Evolutionary conservation across 1,140 invertebrate species (phyloP).

Genomic region (Drosophila tropicalis): DNA sequence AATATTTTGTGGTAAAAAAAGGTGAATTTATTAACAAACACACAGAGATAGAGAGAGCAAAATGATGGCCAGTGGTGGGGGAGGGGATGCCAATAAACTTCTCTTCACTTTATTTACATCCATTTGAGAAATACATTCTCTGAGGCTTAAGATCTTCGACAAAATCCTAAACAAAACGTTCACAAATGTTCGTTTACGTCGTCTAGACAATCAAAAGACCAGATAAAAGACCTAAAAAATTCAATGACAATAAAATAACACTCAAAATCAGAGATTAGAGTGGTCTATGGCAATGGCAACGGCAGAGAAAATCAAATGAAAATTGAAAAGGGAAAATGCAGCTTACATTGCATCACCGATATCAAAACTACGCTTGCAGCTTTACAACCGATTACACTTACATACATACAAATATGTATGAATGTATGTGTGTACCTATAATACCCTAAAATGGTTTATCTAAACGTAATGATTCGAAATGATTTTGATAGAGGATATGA

Average conservation of each 20-base stretch:
- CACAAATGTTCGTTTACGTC: conserved; percentile 12
- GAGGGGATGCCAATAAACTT: neutral
- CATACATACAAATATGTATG: no score
- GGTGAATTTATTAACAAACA: conserved; percentile 68
- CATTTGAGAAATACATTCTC: conserved; percentile 69
- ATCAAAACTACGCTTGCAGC: neutral
- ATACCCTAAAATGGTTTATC: no score
- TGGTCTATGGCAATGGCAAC: neutral
- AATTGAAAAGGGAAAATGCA: neutral
- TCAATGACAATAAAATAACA: conserved; percentile 65
- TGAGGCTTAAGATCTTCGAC: conserved; percentile 56
- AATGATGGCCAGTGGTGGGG: neutral
- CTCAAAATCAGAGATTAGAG: conserved; percentile 28
- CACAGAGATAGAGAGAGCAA: neutral
- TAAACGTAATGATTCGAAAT: no score
- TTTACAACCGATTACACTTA: no score
- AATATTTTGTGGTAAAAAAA: conserved; percentile 77
- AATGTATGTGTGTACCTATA: no score
- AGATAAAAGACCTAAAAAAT: conserved; percentile 22
- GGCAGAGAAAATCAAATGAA: neutral
- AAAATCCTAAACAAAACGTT: conserved; percentile 76
- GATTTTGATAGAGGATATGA: no score
- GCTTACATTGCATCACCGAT: neutral
- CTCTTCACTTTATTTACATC: conserved; percentile 48
- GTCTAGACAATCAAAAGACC: no score